Evolutionary conservation across 2,888 invertebrate species (phyloP).

Genomic region (Temnothorax rugatulus): DNA sequence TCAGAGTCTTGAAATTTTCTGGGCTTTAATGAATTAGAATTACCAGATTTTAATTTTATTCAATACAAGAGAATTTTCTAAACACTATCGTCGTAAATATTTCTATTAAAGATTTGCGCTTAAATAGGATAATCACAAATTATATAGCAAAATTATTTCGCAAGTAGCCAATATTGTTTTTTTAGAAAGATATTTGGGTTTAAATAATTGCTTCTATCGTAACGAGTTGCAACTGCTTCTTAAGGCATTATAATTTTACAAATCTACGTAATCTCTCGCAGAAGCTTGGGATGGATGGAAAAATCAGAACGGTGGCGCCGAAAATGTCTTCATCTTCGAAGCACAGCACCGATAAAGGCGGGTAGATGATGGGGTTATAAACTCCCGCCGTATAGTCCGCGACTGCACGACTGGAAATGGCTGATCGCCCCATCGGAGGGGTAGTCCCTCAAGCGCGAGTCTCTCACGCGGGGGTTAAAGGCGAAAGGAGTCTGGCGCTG

Average conservation of each 20-base stretch:
- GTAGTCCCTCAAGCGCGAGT: conserved; percentile 50
- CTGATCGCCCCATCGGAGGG: conserved; percentile 64
- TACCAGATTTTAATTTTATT: background rate
- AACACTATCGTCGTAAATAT: background rate
- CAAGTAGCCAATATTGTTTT: background rate
- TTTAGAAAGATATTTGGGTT: background rate
- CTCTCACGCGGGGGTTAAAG: conserved; percentile 58
- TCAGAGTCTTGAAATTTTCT: background rate
- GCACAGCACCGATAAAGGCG: conserved; percentile 79
- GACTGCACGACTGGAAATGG: conserved; percentile 71
- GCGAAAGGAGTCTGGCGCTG: conserved; percentile 70
- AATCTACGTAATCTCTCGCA: background rate
- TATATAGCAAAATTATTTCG: background rate
- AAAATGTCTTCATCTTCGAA: conserved; percentile 81
- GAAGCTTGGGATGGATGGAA: conserved; percentile 65
- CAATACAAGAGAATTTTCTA: background rate
- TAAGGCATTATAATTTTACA: background rate
- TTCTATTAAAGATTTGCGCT: background rate
- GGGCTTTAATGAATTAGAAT: background rate
- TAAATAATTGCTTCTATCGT: background rate
- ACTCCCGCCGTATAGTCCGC: conserved; percentile 70
- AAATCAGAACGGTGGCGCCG: conserved; percentile 81
- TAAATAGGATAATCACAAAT: background rate
- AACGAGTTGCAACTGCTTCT: background rate
- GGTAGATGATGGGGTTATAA: conserved; percentile 81